A percentile compares a stretch with the other conserved stretches of the same genome.
These are phyloP conservation scores for Miniopterus natalensis DNA, from an alignment of 2,113 vertebrate species.

Conservation along the genomic window DNA sequence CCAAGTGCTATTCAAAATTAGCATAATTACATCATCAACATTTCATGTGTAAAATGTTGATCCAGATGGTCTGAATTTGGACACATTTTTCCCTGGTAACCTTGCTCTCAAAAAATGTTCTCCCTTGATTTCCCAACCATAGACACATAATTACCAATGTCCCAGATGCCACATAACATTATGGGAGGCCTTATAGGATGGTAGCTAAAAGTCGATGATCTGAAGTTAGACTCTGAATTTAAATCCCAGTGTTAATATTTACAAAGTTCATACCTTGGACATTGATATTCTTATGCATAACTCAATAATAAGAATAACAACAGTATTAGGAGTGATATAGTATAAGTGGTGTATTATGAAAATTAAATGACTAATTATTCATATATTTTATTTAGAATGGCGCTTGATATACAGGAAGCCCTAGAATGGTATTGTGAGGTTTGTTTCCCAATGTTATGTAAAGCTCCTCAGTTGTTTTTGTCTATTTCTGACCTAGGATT, in stretches of 20 bases:
- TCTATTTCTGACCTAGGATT: not conserved
- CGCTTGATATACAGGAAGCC: not conserved
- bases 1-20: not conserved
- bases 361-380: not conserved
- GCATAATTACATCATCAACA: not conserved
- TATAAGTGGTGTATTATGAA: not conserved
- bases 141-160: not conserved
- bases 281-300: not conserved
- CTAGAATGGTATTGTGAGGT: not conserved
- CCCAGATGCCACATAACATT: not conserved
- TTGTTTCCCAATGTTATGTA: not conserved
- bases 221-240: not conserved
- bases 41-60: not conserved
- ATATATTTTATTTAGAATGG: not conserved
- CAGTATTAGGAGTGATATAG: too few species aligned
- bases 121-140: not conserved
- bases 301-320: not conserved
- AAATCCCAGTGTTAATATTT: not conserved
- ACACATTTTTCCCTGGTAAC: not conserved
- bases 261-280: not conserved
- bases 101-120: not conserved
- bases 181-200: not conserved
- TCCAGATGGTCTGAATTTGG: not conserved
- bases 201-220: not conserved
- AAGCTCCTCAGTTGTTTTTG: not conserved